phyloP scores from a whole-genome alignment of 2,888 invertebrate genomes.

The Rhingia campestris region DNA sequence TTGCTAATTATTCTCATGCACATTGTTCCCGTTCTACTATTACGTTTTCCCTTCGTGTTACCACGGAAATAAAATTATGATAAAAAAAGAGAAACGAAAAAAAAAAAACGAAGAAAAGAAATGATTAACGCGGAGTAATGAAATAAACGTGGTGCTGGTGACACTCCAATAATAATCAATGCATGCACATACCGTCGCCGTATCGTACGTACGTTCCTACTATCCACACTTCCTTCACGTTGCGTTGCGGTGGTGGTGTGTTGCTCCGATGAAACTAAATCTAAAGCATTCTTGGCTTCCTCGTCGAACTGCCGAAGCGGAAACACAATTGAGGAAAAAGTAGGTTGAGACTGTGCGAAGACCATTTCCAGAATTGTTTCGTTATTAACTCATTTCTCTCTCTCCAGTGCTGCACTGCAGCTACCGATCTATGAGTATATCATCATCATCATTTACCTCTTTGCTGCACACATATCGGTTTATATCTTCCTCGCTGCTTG shows the following conservation, averaged over 20 bases:
- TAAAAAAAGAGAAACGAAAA: slow-evolving; percentile 28
- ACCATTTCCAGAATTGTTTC: slow-evolving; percentile 73
- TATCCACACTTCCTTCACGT: slow-evolving; percentile 54
- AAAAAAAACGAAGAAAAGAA: slow-evolving; percentile 42
- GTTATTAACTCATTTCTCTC: slow-evolving; percentile 56
- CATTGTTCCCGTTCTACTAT: slow-evolving; percentile 43
- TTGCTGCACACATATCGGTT: slow-evolving; percentile 58
- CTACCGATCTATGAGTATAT: slow-evolving; percentile 20
- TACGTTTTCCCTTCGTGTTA: slow-evolving; percentile 44
- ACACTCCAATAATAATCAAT: slow-evolving; percentile 73
- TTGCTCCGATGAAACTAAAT: slow-evolving; percentile 52
- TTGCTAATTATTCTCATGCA: slow-evolving; percentile 42
- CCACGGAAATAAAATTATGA: slow-evolving; percentile 61
- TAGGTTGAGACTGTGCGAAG: slow-evolving; percentile 72
- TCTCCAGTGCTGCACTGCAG: background rate
- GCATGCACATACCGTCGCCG: slow-evolving; percentile 54
- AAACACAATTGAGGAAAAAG: slow-evolving; percentile 69
- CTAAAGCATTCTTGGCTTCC: slow-evolving; percentile 59
- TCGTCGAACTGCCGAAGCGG: slow-evolving; percentile 57
- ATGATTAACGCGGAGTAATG: slow-evolving; percentile 61
- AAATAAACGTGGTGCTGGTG: slow-evolving; percentile 63
- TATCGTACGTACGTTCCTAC: background rate
- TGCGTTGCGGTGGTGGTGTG: slow-evolving; percentile 46
- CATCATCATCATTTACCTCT: slow-evolving; percentile 33
- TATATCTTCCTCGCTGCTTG: slow-evolving; percentile 36